These are phyloP conservation scores for Ctenopoma multispine DNA, from an alignment of 2,797 vertebrate species.

Conservation along the genomic window DNA sequence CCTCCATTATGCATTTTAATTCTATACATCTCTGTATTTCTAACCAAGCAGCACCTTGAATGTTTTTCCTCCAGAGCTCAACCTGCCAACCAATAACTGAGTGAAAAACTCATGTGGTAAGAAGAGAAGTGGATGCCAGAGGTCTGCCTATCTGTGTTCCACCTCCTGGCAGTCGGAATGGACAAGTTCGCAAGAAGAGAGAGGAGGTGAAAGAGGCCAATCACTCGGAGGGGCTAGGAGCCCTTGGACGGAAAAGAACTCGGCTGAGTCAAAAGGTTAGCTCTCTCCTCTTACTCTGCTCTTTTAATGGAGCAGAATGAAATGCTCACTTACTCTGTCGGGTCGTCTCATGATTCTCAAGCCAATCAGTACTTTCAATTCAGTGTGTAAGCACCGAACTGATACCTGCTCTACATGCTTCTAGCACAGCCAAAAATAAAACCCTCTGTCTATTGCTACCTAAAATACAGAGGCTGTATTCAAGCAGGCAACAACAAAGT, in stretches of 20 bases:
- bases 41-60: not conserved
- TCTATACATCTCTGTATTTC: not conserved
- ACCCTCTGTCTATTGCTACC: not conserved
- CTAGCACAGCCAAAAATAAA: not conserved
- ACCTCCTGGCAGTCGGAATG: constrained; percentile 10
- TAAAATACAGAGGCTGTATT: not conserved
- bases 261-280: constrained; percentile 10
- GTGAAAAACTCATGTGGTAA: not conserved
- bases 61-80: not conserved
- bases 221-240: not conserved
- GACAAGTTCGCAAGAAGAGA: constrained; percentile 11
- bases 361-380: not conserved
- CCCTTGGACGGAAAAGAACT: constrained; percentile 8
- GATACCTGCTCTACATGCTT: not conserved
- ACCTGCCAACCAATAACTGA: not conserved
- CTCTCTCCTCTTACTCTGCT: constrained; percentile 17
- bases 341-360: not conserved
- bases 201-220: constrained; percentile 29
- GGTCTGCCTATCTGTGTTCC: constrained; percentile 14
- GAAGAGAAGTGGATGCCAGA: constrained; percentile 13
- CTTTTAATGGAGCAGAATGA: constrained; percentile 5
- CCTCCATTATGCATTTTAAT: no score
- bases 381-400: not conserved
- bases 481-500: not conserved
- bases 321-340: not conserved